Conservation (phyloP, 2,888 invertebrate species). For the Drosophila bunnanda region DNA sequence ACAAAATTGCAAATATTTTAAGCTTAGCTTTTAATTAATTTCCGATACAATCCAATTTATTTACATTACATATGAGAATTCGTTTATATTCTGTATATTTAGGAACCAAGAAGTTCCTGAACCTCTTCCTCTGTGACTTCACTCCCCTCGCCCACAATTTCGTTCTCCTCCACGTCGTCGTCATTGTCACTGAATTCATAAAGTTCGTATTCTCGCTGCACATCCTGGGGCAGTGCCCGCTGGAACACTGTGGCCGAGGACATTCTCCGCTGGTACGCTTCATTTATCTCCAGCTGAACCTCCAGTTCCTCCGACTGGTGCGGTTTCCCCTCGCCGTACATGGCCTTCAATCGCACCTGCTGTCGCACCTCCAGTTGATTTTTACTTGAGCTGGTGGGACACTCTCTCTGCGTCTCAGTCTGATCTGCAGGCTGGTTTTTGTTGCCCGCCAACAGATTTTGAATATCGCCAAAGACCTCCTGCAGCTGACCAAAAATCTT, state of each 20-base stretch:
- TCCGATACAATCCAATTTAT: too few species aligned
- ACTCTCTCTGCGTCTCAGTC: not conserved
- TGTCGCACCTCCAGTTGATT: conserved; percentile 48
- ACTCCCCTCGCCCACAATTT: not conserved
- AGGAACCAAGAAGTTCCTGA: conserved; percentile 5
- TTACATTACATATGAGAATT: not conserved
- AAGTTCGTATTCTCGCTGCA: conserved; percentile 36
- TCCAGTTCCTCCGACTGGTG: not conserved
- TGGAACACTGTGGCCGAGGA: conserved; percentile 67
- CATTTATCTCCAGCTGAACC: conserved; percentile 7
- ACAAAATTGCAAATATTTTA: too few species aligned
- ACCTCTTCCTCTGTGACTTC: conserved; percentile 22
- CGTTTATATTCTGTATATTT: not conserved
- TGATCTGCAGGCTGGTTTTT: not conserved
- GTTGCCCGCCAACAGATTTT: conserved; percentile 37
- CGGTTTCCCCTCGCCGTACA: conserved; percentile 46
- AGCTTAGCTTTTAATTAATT: too few species aligned
- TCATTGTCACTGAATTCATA: conserved; percentile 19
- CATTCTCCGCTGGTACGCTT: conserved; percentile 64
- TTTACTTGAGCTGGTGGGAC: conserved; percentile 24
- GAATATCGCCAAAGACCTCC: conserved; percentile 53
- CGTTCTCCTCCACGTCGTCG: not conserved
- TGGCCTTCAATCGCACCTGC: conserved; percentile 53
- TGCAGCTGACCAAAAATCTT: conserved; percentile 67
- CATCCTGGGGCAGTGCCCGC: conserved; percentile 59